Conservation (phyloP, 2,113 vertebrate species). For the Jacana jacana region DNA sequence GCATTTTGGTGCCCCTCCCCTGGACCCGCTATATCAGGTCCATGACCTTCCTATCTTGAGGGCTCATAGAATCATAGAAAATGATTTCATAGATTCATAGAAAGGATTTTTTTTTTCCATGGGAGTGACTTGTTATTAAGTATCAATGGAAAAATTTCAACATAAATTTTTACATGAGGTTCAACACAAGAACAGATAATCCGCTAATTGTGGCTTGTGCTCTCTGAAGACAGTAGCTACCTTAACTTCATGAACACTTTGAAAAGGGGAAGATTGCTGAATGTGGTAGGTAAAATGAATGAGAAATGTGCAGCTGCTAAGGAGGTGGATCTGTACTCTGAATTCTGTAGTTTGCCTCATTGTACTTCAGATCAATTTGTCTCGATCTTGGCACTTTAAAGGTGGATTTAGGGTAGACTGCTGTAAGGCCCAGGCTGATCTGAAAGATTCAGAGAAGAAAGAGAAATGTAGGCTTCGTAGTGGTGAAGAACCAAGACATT, state of each 20-base stretch:
- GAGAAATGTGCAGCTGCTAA: neutral
- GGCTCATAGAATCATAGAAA: too few species aligned
- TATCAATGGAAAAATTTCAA: neutral
- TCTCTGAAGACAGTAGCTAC: neutral
- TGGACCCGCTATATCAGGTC: too few species aligned
- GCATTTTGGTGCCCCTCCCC: too few species aligned
- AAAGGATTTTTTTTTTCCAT: neutral
- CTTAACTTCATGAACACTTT: neutral
- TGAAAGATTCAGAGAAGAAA: neutral
- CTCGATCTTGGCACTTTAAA: neutral
- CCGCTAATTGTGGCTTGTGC: neutral
- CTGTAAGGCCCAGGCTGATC: neutral
- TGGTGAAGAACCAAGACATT: neutral
- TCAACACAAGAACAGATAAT: neutral
- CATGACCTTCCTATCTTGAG: too few species aligned
- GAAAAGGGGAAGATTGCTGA: neutral
- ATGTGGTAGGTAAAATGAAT: neutral
- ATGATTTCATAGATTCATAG: too few species aligned
- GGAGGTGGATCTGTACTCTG: neutral
- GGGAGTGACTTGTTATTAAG: neutral
- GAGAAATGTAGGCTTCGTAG: neutral
- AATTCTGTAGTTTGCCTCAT: neutral
- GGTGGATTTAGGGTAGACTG: neutral
- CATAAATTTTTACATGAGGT: neutral
- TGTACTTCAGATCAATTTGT: neutral